Percentiles rank a stretch among this genome's conserved stretches.
phyloP scores from a whole-genome alignment of 2,888 invertebrate species.

The Meiosimyza decipiens region DNA sequence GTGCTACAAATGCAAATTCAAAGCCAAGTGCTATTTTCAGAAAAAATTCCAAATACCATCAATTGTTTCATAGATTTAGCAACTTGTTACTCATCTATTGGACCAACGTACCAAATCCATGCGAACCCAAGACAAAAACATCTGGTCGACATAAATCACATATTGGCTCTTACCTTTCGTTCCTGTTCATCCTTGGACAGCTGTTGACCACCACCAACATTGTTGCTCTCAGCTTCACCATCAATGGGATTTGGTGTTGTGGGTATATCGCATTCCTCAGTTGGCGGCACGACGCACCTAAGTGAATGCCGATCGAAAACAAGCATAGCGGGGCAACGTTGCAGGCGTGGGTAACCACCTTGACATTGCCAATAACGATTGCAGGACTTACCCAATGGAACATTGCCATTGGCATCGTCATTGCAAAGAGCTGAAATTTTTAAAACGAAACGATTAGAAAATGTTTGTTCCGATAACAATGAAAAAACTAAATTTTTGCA shows the following conservation, averaged over 20 bases:
- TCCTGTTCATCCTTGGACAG: conserved; percentile 54
- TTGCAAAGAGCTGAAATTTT: conserved; percentile 83
- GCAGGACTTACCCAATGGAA: conserved; percentile 90
- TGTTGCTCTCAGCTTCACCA: conserved; percentile 65
- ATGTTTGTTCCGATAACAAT: background rate
- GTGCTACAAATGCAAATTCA: no score
- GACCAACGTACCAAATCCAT: background rate
- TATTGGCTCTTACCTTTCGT: conserved; percentile 50
- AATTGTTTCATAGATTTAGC: conserved; percentile 1
- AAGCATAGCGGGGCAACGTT: conserved; percentile 90
- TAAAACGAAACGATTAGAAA: background rate
- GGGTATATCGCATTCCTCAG: conserved; percentile 88
- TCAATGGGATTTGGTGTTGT: conserved; percentile 77
- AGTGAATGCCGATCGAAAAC: conserved; percentile 86
- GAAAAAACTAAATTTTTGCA: background rate
- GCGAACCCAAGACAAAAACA: background rate
- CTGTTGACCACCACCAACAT: conserved; percentile 47
- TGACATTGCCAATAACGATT: conserved; percentile 96
- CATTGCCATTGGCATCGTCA: conserved; percentile 91
- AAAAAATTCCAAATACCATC: background rate
- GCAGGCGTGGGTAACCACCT: conserved; percentile 91
- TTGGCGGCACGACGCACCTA: conserved; percentile 89
- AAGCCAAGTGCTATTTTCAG: no score
- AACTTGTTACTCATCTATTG: background rate
- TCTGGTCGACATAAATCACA: conserved; percentile 23